Conservation (phyloP, 2,888 invertebrate species). For the Troides aeacus region DNA sequence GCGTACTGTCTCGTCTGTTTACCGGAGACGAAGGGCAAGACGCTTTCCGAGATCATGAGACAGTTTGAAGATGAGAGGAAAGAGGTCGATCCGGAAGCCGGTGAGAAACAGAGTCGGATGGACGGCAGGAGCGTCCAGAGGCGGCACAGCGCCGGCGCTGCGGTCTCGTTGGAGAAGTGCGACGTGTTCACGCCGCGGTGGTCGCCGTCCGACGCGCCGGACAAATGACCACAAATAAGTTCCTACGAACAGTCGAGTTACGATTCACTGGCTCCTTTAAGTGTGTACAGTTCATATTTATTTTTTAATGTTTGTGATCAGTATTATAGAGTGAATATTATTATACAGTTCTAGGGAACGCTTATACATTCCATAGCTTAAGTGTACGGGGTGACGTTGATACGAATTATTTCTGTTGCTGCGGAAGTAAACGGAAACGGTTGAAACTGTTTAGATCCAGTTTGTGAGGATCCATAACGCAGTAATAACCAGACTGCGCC, state of each 20-base stretch:
- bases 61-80: conserved; percentile 76
- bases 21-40: conserved; percentile 86
- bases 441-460: too few relatives aligned
- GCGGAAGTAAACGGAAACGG: conserved; percentile 32
- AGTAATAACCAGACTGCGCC: not conserved
- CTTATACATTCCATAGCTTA: conserved; percentile 51
- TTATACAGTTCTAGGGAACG: conserved; percentile 35
- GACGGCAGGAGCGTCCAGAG: conserved; percentile 62
- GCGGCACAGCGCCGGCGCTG: conserved; percentile 67
- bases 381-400: conserved; percentile 51
- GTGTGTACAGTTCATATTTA: conserved; percentile 23
- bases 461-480: not conserved
- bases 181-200: conserved; percentile 48
- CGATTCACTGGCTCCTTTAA: not conserved
- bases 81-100: conserved; percentile 59
- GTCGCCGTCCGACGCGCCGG: conserved; percentile 48
- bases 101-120: conserved; percentile 46
- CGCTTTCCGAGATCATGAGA: conserved; percentile 83
- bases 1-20: conserved; percentile 81
- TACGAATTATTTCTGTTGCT: conserved; percentile 38
- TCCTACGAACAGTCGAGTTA: not conserved
- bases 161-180: conserved; percentile 64
- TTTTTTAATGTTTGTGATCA: conserved; percentile 52
- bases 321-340: conserved; percentile 55
- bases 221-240: conserved; percentile 37